A percentile compares a stretch with the other conserved stretches of the same genome.
These are phyloP conservation scores for Gadopsis bispinosus DNA, from an alignment of 2,797 vertebrate genomes.

Conservation along the genomic window DNA sequence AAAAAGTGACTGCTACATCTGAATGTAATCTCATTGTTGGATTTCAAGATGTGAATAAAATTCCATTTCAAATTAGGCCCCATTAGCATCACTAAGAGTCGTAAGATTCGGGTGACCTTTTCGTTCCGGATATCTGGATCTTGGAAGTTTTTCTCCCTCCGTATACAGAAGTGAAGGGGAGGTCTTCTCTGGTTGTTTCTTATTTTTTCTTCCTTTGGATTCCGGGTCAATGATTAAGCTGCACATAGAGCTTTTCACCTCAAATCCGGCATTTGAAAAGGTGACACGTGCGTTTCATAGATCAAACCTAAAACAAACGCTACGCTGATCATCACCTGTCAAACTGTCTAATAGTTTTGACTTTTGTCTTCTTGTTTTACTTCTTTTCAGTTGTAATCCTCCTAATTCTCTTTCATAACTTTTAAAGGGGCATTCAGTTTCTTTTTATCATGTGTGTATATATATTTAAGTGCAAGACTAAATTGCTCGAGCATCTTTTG, in stretches of 20 bases:
- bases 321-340: neutral
- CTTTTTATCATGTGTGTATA: too few species aligned
- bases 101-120: conserved; percentile 72
- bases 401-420: neutral
- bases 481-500: too few species aligned
- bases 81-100: conserved; percentile 83
- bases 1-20: conserved; percentile 75
- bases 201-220: conserved; percentile 13
- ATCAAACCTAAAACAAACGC: neutral
- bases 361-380: neutral
- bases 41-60: conserved; percentile 80
- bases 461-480: too few species aligned
- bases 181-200: conserved; percentile 14
- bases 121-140: conserved; percentile 41
- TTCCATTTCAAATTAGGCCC: conserved; percentile 79
- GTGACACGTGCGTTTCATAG: neutral
- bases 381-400: neutral
- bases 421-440: neutral
- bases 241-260: conserved; percentile 42
- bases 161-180: conserved; percentile 49
- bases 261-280: conserved; percentile 8
- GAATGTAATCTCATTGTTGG: conserved; percentile 77
- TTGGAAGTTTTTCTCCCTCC: conserved; percentile 60
- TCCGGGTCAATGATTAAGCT: conserved; percentile 14
- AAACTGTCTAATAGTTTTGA: neutral